Percentiles rank a stretch among this genome's conserved stretches.
phyloP scores from a whole-genome alignment of 1,140 invertebrate genomes.

The Trichonephila inaurata region DNA sequence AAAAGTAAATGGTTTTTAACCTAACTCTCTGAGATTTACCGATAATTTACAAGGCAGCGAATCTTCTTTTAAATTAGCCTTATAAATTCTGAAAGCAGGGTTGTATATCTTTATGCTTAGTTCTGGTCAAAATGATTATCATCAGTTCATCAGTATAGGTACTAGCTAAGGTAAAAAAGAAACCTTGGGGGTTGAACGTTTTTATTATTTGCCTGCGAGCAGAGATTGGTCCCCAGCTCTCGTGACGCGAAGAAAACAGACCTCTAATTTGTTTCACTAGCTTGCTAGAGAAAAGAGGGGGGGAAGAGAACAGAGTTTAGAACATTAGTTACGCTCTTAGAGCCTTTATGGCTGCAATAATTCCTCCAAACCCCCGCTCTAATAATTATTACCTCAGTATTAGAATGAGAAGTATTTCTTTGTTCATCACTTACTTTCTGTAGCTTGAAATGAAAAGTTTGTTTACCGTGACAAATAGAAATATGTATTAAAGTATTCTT shows the following conservation, averaged over 20 bases:
- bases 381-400: neutral
- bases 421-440: neutral
- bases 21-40: neutral
- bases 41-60: neutral
- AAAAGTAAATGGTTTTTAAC: neutral
- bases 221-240: neutral
- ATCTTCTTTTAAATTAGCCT: neutral
- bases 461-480: no score
- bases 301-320: slow-evolving; percentile 6
- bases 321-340: slow-evolving; percentile 44
- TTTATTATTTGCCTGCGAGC: neutral
- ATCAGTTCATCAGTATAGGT: neutral
- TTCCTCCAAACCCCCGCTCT: neutral
- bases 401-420: neutral
- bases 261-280: slow-evolving; percentile 26
- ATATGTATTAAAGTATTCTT: no score
- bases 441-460: no score
- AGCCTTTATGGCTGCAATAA: slow-evolving; percentile 16
- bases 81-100: neutral
- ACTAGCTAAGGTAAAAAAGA: neutral
- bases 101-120: neutral
- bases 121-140: neutral
- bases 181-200: neutral
- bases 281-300: neutral
- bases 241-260: neutral